Evolutionary conservation across 1,140 invertebrate genomes (phyloP), one percentile per base, ranked within the genome.

Genomic region (Bombus vancouverensis): DNA sequence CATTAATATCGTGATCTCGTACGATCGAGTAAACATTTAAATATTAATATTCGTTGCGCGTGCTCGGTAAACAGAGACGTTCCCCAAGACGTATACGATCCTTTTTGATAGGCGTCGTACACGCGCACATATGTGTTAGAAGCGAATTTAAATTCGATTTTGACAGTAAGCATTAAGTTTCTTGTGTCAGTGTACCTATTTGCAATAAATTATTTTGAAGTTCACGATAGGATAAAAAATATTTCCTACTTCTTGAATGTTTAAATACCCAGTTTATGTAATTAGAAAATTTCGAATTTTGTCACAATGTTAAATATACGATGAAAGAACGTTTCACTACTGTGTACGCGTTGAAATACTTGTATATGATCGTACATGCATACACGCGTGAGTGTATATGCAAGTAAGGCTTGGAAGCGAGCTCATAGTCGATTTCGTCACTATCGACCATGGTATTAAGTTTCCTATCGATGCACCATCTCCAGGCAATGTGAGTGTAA

Each of bases 41-140:
- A 84, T 59, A 72, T 80, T 72, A 72, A 84, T 79, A 80, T 84
- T 72, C 42, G 25, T 34, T 25, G n/a, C 65, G 39, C 22, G 75
- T 44, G 34, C 8, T 10, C 6, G 71, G 42, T 39, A 73, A 32
- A 76, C 65, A 44, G 72, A 47, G 72, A 59, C 39, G 18, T 79
- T 68, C 6, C 6, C 25, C 44, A 18, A 39, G 62, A 34, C n/a
- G n/a, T 39, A n/a, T 13, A 10, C 59, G 10, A 8, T 34, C 15
- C 3, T 22, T 18, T 62, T 73, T 59, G 73, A 83, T n/a, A 65
- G 28, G 18, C n/a, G n/a, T 62, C 59, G 53, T 53, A 53, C 47
- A 22, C 18, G 18, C 47, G 18, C 8, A 0, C 6, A 13, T 4
- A 1, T 12, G 53, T 13, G n/a, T 44, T 28, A 34, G 28, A 34